A percentile compares a stretch with the other conserved stretches of the same genome.
phyloP scores from a whole-genome alignment of 2,113 vertebrate genomes.

The Phaethon lepturus region DNA sequence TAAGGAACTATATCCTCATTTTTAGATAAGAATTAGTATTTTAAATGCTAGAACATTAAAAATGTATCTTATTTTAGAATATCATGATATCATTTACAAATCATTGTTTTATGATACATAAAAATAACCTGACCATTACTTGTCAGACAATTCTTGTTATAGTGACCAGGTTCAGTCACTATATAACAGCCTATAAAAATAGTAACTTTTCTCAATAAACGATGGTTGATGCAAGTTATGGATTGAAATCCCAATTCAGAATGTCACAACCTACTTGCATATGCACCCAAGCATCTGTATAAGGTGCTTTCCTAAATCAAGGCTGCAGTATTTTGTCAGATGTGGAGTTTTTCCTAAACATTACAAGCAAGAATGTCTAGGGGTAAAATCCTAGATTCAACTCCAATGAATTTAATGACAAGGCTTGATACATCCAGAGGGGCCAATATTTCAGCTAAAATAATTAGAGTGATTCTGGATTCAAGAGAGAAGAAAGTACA shows the following conservation, averaged over 20 bases:
- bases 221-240: not conserved
- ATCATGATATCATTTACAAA: not conserved
- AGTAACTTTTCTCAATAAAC: not conserved
- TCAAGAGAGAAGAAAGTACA: not conserved
- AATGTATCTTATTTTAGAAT: not conserved
- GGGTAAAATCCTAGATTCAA: not conserved
- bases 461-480: not conserved
- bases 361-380: not conserved
- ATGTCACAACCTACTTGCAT: not conserved
- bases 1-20: not conserved
- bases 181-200: not conserved
- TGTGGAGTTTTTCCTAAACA: not conserved
- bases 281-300: not conserved
- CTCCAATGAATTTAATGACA: not conserved
- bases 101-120: not conserved
- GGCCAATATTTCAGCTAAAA: not conserved
- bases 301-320: not conserved
- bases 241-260: not conserved
- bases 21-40: not conserved
- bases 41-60: not conserved
- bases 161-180: not conserved
- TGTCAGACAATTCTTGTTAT: not conserved
- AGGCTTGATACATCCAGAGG: not conserved
- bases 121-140: not conserved
- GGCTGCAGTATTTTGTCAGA: not conserved